Base-by-base conservation (phyloP, 2,797 vertebrate species). In the Galaxias olidus region DNA sequence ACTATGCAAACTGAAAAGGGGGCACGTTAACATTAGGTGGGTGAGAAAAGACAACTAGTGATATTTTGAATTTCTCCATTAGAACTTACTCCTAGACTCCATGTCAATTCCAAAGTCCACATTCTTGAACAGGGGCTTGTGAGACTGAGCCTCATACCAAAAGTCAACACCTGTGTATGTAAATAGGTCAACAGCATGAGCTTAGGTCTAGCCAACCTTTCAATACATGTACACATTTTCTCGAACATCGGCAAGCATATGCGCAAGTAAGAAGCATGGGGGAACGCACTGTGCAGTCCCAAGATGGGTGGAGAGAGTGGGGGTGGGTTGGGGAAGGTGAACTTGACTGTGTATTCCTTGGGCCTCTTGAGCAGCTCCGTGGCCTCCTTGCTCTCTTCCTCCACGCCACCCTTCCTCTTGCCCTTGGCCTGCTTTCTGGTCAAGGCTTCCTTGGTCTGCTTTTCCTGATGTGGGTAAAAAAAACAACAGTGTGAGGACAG, bases 61-160 rank as follows among this genome's bases (percentile, higher is more conserved):
- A 30, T 6, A 30, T 30, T 30, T 30, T 2, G 19, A 5, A 0
- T 15, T 19, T 4, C 30, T 15, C 30, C 30, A 6, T 6, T 30
- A 6, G 6, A 6, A 91, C 94, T 93, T 78, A 97, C 96, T 92
- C 81, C 96, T 91, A 6, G 95, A 95, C 12, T 96, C 95, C 95
- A 97, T 94, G 86, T 96, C 96, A 11, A 97, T 96, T 56, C 96
- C 96, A 84, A 97, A 97, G 74, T 97, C 96, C 71, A 97, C 88
- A 4, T 94, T 96, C 87, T 75, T 95, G 80, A 97, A 97, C 17
- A 97, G 91, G 17, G 81, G 75, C 70, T 96, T 96, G 65, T 95
- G 94, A 9, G 83, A 56, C 0, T 91, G 94, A 8, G 83, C 58
- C 0, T 91, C 90, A 0, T 95, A 97, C 52, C 79, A 49, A 59